Conservation (phyloP, 2,888 invertebrate genomes). For the Parnassius orleans region DNA sequence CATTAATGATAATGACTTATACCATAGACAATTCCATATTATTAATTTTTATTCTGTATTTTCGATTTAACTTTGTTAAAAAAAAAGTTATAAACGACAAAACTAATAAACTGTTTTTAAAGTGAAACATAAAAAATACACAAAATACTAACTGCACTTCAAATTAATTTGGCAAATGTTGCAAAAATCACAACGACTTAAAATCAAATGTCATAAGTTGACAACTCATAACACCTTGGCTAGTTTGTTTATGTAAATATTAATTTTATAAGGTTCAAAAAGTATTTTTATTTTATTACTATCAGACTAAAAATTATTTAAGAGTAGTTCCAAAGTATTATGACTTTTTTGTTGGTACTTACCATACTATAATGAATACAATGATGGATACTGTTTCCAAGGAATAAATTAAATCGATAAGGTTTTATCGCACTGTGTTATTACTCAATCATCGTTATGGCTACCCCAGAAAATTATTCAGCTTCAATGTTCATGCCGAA, state of each 20-base stretch:
- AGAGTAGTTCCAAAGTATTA: background rate
- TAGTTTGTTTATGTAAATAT: constrained; percentile 22
- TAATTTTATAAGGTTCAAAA: constrained; percentile 13
- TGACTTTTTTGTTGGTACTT: background rate
- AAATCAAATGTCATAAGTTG: constrained; percentile 17
- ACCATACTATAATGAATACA: background rate
- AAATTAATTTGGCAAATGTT: no score
- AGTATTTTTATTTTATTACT: constrained; percentile 17
- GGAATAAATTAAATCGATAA: constrained; percentile 29
- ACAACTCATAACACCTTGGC: constrained; percentile 12
- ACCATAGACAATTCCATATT: constrained; percentile 1
- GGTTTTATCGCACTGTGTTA: constrained; percentile 12
- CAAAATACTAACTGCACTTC: no score
- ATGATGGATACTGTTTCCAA: constrained; percentile 18
- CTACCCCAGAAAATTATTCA: constrained; percentile 57
- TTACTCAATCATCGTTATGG: constrained; percentile 45
- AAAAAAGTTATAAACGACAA: no score
- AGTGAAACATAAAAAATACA: no score
- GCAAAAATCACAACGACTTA: background rate
- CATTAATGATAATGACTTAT: background rate
- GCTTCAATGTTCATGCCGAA: constrained; percentile 67
- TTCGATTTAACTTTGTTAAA: no score
- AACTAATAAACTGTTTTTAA: no score
- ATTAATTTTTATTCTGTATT: background rate
- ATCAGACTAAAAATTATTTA: constrained; percentile 11